phyloP scores from a whole-genome alignment of 2,888 invertebrate genomes.

The Phyto melanocephala region DNA sequence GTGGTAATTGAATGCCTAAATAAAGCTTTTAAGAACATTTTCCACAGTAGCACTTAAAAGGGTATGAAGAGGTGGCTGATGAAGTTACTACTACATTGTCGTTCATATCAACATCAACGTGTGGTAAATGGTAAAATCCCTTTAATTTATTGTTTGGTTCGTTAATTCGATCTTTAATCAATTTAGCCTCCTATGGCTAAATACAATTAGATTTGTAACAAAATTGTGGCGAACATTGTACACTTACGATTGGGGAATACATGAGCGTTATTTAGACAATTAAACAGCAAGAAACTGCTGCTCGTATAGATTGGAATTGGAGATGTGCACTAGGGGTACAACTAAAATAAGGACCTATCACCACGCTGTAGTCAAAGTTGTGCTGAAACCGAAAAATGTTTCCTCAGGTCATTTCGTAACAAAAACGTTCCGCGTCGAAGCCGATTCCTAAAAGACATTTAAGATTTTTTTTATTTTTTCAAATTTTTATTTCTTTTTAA shows the following conservation, averaged over 20 bases:
- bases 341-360: too few relatives aligned
- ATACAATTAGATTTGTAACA: slow-evolving; percentile 49
- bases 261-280: neutral
- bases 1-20: too few relatives aligned
- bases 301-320: neutral
- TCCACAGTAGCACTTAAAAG: neutral
- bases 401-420: too few relatives aligned
- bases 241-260: neutral
- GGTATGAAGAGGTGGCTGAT: neutral
- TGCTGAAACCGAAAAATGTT: too few relatives aligned
- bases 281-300: neutral
- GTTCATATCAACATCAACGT: neutral
- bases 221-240: slow-evolving; percentile 12
- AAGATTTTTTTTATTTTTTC: too few relatives aligned
- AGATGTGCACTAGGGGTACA: too few relatives aligned
- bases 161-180: slow-evolving; percentile 48
- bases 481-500: too few relatives aligned
- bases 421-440: too few relatives aligned
- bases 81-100: too few relatives aligned
- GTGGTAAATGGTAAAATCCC: slow-evolving; percentile 11
- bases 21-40: too few relatives aligned
- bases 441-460: too few relatives aligned
- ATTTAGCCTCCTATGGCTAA: slow-evolving; percentile 55
- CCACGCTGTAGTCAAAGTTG: too few relatives aligned
- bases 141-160: slow-evolving; percentile 7